Evolutionary conservation across 1,140 invertebrate genomes (phyloP), one percentile per base, ranked within the genome.

Genomic region (Sycobia sp.): DNA sequence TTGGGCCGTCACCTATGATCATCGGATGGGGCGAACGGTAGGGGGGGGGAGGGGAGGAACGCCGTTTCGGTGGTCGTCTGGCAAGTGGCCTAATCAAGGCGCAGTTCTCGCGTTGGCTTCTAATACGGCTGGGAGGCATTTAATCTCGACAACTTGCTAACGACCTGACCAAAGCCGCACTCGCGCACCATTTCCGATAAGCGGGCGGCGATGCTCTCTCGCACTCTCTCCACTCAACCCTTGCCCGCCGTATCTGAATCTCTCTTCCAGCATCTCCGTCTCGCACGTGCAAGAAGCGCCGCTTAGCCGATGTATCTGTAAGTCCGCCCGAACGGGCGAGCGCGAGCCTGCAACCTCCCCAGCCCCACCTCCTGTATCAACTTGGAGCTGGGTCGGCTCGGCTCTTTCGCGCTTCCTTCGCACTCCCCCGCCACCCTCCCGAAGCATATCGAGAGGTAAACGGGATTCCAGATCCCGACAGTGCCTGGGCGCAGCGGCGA

Each of bases 101-200:
- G 27, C 72, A 71, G 70, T 71, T 63, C 44, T 58, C 50, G 59
- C 51, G 54, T 67, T 71, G 65, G 73, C 71, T 80, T 77, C 75
- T 80, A 79, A 80, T 82, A 78, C 76, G 55, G 69, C 74, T 76
- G 67, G 69, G 71, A 76, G 75, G 77, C 78, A 80, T 80, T 82
- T 80, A 80, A 82, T 80, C 78, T 78, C 74, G 74, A 80, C 77
- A 77, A 82, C 77, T 81, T 75, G 79, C 77, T 82, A 82, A 81
- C 78, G 80, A 81, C 79, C 76, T 79, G 79, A 79, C 80, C 78
- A 81, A 60, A 60, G 49, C 58, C 60, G 41, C 44, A 58, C 44
- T 65, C 51, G 60, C 49, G 60, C 60, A 56, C 67, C 77, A 75
- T 80, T 77, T 70, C 74, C 76, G 79, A 80, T 80, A 80, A 80